phyloP scores from a whole-genome alignment of 2,113 vertebrate genomes.

The Caloenas nicobarica region DNA sequence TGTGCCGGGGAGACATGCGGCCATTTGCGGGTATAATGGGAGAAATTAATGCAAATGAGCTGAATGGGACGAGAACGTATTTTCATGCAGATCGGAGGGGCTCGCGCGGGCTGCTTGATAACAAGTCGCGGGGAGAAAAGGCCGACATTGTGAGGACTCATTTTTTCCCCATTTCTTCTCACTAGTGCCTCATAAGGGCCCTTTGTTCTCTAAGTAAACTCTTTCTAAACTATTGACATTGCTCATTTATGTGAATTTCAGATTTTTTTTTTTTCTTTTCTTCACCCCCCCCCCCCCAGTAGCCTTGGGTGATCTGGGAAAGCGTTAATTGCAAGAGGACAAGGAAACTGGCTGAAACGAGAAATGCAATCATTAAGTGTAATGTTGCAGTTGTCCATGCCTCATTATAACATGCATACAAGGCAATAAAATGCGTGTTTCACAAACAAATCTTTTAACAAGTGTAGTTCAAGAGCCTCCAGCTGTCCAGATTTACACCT shows the following conservation, averaged over 20 bases:
- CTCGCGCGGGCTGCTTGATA: slow-evolving; percentile 96
- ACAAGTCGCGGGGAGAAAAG: slow-evolving; percentile 98
- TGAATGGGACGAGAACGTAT: slow-evolving; percentile 96
- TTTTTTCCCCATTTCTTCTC: slow-evolving; percentile 91
- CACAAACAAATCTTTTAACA: slow-evolving; percentile 91
- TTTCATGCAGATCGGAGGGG: slow-evolving; percentile 99
- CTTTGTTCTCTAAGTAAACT: slow-evolving; percentile 98
- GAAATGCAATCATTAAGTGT: slow-evolving; percentile 91
- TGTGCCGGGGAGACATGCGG: slow-evolving; percentile 96
- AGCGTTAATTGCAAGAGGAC: slow-evolving; percentile 92
- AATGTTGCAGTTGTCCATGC: slow-evolving; percentile 91
- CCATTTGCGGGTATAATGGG: slow-evolving; percentile 98
- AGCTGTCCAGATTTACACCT: slow-evolving; percentile 84
- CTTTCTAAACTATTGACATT: slow-evolving; percentile 99
- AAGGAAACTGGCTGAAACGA: slow-evolving; percentile 80
- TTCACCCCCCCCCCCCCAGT: slow-evolving; percentile 5
- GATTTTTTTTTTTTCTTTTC: slow-evolving; percentile 46
- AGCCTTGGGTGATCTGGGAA: slow-evolving; percentile 87
- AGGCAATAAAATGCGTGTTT: slow-evolving; percentile 89
- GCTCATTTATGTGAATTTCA: slow-evolving; percentile 97
- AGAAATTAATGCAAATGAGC: slow-evolving; percentile 99
- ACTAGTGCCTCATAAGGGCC: slow-evolving; percentile 95
- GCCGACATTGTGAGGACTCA: slow-evolving; percentile 96
- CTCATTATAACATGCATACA: slow-evolving; percentile 90
- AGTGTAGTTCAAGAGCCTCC: slow-evolving; percentile 84